Evolutionary conservation across 2,113 vertebrate genomes (phyloP), one percentile per base, ranked within the genome.

Genomic region (Phaetusa simplex): DNA sequence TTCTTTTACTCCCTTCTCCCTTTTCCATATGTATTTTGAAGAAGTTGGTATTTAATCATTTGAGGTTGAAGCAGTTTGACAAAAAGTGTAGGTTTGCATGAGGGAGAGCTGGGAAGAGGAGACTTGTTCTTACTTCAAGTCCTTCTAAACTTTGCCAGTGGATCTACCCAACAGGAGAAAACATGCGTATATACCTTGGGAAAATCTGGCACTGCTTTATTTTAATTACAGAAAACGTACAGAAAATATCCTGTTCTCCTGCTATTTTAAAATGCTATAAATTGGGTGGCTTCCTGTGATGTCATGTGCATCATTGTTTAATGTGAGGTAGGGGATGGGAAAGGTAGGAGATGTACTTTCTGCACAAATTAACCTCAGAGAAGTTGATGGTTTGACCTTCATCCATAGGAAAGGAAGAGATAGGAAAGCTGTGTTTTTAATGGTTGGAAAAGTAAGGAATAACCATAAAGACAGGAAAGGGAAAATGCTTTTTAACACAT

Each of bases 221-320:
- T 88, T 86, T 93, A 90, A 73, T 95, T 88, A 26, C 50, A 92
- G 92, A 96, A 96, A 92, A 79, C 65, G 19, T 74, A 73, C 53
- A 94, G 91, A 91, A 95, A 95, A 85, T 96, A 91, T 64, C 95
- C 71, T 94, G 70, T 95, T 97, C 92, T 90, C 43, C 43, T 96
- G 86, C 95, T 96, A 76, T 95, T 97, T 95, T 94, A 66, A 88
- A 97, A 38, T 64, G 79, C 94, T 92, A 34, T 95, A 92, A 97
- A 96, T 95, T 2, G 7, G 53, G 72, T 82, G 69, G 83, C 83
- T 97, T 96, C 95, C 95, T 96, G 81, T 91, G 84, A 94, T 95
- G 95, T 95, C 92, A 77, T 76, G 36, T 83, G 29, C 92, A 83
- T 94, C 92, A 95, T 96, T 97, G 96, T 96, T 96, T 95, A 94